phyloP scores from a whole-genome alignment of 1,140 invertebrate species.

The Charaxes varanes region DNA sequence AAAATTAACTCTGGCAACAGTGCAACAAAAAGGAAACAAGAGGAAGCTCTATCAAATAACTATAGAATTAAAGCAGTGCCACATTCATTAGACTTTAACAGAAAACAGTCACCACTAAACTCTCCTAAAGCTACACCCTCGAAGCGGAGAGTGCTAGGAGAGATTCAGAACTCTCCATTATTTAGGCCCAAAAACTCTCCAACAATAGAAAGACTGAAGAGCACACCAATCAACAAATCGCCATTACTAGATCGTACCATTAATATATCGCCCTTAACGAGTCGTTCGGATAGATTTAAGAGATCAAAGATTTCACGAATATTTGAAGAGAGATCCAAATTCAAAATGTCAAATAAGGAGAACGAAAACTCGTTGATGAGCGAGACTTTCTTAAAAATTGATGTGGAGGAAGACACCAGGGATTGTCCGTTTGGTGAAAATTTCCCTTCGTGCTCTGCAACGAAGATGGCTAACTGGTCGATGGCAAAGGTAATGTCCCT shows the following conservation, averaged over 20 bases:
- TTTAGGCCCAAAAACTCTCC: constrained; percentile 27
- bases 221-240: constrained; percentile 13
- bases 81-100: constrained; percentile 48
- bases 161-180: constrained; percentile 44
- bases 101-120: constrained; percentile 26
- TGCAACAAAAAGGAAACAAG: constrained; percentile 51
- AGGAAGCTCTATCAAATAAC: constrained; percentile 42
- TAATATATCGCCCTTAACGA: constrained; percentile 23
- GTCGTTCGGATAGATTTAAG: constrained; percentile 16
- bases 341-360: constrained; percentile 55
- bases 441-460: constrained; percentile 22
- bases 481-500: constrained; percentile 42
- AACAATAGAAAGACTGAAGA: constrained; percentile 21
- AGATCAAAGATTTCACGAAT: constrained; percentile 42
- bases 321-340: constrained; percentile 50
- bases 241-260: constrained; percentile 14
- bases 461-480: constrained; percentile 36
- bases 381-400: constrained; percentile 40
- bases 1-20: constrained; percentile 62
- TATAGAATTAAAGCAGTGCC: constrained; percentile 59
- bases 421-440: constrained; percentile 42
- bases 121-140: constrained; percentile 38
- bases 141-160: constrained; percentile 47
- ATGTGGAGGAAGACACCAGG: constrained; percentile 54
- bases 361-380: constrained; percentile 29